These are phyloP conservation scores for Hesperophylax magnus DNA, from an alignment of 1,140 invertebrate genomes.

Conservation along the genomic window DNA sequence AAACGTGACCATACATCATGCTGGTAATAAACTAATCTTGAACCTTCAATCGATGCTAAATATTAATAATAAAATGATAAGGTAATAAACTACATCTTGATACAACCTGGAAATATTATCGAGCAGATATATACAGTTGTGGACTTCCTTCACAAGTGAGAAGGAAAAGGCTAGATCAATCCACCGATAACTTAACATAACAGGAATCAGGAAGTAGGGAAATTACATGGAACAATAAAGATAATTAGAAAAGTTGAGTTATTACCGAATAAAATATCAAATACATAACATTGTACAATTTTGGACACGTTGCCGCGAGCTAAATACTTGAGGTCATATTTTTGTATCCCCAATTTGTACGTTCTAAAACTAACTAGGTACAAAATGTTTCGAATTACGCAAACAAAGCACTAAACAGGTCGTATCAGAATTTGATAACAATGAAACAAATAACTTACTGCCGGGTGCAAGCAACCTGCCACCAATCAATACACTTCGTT, in stretches of 20 bases:
- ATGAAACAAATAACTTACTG: not conserved
- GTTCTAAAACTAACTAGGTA: not conserved
- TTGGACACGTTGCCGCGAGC: not conserved
- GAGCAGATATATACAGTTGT: not conserved
- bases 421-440: conserved; percentile 30
- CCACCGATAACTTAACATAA: conserved; percentile 3
- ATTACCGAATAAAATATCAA: too few relatives aligned
- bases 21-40: not conserved
- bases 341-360: not conserved
- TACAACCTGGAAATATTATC: not conserved
- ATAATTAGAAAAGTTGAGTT: conserved; percentile 4
- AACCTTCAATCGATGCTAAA: not conserved
- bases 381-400: conserved; percentile 8
- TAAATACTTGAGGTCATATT: not conserved
- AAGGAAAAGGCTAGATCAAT: conserved; percentile 2
- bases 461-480: conserved; percentile 29
- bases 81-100: not conserved
- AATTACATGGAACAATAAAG: not conserved
- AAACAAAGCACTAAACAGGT: conserved; percentile 10
- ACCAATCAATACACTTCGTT: conserved; percentile 21
- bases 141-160: not conserved
- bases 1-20: not conserved
- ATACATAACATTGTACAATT: not conserved
- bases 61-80: not conserved
- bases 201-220: conserved; percentile 24